A percentile compares a stretch with the other conserved stretches of the same genome.
Conservation (phyloP, 2,113 vertebrate species). For the Laticauda colubrina region DNA sequence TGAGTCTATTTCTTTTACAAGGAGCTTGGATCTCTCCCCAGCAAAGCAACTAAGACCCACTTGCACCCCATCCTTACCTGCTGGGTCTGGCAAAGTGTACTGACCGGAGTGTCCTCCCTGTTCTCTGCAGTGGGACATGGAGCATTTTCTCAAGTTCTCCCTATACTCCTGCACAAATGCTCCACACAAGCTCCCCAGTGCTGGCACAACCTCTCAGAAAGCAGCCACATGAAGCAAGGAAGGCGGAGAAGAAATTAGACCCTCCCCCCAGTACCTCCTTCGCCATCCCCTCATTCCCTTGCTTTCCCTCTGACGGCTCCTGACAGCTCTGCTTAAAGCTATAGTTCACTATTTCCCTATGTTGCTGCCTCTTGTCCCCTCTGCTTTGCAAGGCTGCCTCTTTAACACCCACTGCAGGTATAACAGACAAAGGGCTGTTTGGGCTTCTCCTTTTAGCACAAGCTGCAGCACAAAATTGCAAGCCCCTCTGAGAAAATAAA, state of each 20-base stretch:
- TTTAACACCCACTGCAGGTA: slow-evolving; percentile 65
- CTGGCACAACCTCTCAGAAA: slow-evolving; percentile 17
- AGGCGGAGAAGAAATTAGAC: slow-evolving; percentile 35
- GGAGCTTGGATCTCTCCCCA: neutral
- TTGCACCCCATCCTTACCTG: slow-evolving; percentile 52
- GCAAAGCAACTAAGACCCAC: neutral
- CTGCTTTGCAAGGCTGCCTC: slow-evolving; percentile 50
- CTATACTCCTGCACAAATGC: neutral
- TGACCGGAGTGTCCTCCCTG: slow-evolving; percentile 41
- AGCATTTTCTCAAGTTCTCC: slow-evolving; percentile 45
- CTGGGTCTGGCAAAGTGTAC: slow-evolving; percentile 38
- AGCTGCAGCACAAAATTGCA: neutral
- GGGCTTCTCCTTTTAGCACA: neutral
- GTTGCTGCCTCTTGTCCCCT: slow-evolving; percentile 40
- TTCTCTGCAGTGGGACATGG: slow-evolving; percentile 47
- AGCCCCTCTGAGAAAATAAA: neutral
- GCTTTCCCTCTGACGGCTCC: slow-evolving; percentile 23
- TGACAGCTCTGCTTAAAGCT: slow-evolving; percentile 66
- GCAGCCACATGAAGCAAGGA: slow-evolving; percentile 27
- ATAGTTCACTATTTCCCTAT: slow-evolving; percentile 50
- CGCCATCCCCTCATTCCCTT: slow-evolving; percentile 25
- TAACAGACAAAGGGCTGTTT: slow-evolving; percentile 59
- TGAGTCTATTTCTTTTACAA: neutral
- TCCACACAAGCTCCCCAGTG: neutral
- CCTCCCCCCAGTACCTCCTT: slow-evolving; percentile 10